These are phyloP conservation scores for Plecotus auritus DNA, from an alignment of 2,113 vertebrate genomes.

Conservation along the genomic window DNA sequence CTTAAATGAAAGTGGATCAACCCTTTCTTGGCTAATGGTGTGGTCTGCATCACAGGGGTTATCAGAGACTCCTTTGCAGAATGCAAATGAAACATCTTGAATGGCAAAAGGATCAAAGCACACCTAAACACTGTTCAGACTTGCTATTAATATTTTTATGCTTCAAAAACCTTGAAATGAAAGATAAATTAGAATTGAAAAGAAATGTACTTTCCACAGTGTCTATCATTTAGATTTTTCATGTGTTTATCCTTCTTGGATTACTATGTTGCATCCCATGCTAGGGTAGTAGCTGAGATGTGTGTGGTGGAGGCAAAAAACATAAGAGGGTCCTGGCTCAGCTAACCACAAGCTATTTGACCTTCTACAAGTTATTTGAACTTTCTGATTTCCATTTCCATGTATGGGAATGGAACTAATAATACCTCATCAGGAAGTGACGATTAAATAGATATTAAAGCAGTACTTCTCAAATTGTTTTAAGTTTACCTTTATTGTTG, in stretches of 20 bases:
- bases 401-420: neutral
- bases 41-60: conserved; percentile 20
- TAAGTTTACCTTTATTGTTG: too few relatives aligned
- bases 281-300: neutral
- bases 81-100: conserved; percentile 53
- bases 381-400: neutral
- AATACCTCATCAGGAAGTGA: neutral
- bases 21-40: conserved; percentile 22
- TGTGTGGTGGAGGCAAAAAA: neutral
- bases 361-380: neutral
- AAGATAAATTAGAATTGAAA: conserved; percentile 36
- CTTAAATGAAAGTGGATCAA: neutral
- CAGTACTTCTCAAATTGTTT: neutral
- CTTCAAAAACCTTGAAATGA: conserved; percentile 35
- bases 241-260: neutral
- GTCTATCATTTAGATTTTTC: conserved; percentile 2
- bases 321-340: neutral
- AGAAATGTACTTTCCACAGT: neutral
- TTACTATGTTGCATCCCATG: neutral
- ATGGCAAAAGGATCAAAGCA: conserved; percentile 54
- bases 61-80: conserved; percentile 32
- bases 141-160: conserved; percentile 17
- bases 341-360: neutral
- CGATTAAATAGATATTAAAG: neutral
- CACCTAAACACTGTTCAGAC: conserved; percentile 46